Evolutionary conservation across 2,113 vertebrate species (phyloP).

Genomic region (Platanista minor): DNA sequence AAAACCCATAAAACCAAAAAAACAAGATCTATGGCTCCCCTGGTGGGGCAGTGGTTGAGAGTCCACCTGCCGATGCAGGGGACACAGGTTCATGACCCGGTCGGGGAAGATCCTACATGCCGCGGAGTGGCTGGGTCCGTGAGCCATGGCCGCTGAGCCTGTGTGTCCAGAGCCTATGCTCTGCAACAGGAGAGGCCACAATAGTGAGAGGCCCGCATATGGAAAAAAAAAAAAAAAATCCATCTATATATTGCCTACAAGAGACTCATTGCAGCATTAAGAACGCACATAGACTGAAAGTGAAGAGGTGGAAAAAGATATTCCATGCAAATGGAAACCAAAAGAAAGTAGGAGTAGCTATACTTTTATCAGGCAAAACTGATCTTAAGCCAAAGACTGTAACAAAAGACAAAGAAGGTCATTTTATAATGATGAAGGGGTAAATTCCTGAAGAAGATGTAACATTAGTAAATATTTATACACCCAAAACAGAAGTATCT

Average conservation of each 20-base stretch:
- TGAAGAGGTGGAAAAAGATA: background rate
- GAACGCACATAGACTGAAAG: background rate
- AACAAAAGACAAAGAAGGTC: background rate
- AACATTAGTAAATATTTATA: background rate
- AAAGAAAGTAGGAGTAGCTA: background rate
- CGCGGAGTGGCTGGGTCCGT: too few species aligned
- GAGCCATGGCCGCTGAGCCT: too few species aligned
- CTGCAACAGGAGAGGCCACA: too few species aligned
- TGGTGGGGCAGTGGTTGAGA: too few species aligned
- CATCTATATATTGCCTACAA: background rate
- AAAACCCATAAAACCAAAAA: background rate
- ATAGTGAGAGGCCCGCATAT: too few species aligned
- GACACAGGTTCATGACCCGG: too few species aligned
- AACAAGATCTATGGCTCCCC: too few species aligned
- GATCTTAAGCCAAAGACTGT: background rate
- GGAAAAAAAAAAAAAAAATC: background rate
- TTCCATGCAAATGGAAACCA: background rate
- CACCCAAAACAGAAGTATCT: background rate
- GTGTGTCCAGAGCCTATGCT: too few species aligned
- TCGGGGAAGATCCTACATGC: too few species aligned
- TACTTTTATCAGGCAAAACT: background rate
- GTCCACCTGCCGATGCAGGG: too few species aligned
- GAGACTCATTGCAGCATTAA: background rate
- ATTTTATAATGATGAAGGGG: background rate
- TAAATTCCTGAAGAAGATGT: background rate